These are phyloP conservation scores for Emmelina monodactyla DNA, from an alignment of 2,888 invertebrate genomes.

Conservation along the genomic window DNA sequence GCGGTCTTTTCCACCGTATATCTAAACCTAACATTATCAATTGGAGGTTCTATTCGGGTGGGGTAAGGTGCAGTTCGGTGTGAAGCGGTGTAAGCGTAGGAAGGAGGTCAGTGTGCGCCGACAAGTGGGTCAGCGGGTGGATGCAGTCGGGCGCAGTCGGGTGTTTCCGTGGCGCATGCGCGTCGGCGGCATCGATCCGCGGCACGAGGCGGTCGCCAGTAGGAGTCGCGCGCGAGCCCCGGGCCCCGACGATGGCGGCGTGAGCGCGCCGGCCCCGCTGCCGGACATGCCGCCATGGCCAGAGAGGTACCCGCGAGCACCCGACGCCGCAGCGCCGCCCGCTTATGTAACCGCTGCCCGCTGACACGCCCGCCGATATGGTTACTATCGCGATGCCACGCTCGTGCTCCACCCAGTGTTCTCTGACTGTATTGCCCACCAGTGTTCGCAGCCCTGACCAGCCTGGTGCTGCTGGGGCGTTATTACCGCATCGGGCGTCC, in stretches of 20 bases:
- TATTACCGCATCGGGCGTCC: conserved; percentile 17
- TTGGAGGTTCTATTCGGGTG: too few relatives aligned
- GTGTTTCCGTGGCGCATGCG: conserved; percentile 30
- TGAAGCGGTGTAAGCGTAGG: conserved; percentile 18
- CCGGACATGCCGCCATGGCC: conserved; percentile 76
- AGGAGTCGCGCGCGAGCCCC: conserved; percentile 53
- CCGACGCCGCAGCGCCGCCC: conserved; percentile 35
- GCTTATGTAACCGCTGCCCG: conserved; percentile 37
- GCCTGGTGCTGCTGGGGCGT: not conserved
- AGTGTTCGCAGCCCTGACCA: conserved; percentile 8
- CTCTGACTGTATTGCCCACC: not conserved
- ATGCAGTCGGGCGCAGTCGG: conserved; percentile 25
- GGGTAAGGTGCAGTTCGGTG: not conserved
- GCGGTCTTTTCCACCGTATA: too few relatives aligned
- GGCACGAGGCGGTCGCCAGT: conserved; percentile 40
- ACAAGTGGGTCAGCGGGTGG: conserved; percentile 57
- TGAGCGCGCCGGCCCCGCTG: conserved; percentile 64
- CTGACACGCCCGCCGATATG: conserved; percentile 37
- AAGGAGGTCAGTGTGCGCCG: conserved; percentile 46
- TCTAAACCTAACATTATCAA: too few relatives aligned
- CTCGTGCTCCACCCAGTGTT: not conserved
- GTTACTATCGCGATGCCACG: conserved; percentile 20
- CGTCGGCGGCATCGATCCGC: conserved; percentile 39
- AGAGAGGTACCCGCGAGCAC: conserved; percentile 68
- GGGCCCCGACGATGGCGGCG: conserved; percentile 61